Conservation (phyloP, 35 echinoderm and acorn worm species). For the Stichopus chloronotus region DNA sequence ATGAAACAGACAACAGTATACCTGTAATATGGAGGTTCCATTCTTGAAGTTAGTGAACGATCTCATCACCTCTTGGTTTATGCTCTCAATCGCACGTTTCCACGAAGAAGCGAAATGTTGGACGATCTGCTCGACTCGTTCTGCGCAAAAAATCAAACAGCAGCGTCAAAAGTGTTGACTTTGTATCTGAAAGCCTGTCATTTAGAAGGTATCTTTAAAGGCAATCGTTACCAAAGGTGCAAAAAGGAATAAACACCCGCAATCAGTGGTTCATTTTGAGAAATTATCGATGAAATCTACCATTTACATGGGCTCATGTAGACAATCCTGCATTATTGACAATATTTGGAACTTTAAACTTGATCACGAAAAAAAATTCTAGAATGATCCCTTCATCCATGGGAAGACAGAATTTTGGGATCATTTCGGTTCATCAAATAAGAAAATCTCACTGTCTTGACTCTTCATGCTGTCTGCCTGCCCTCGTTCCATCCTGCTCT, state of each 20-base stretch:
- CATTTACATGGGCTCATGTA: too few species aligned
- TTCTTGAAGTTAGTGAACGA: constrained; percentile 99
- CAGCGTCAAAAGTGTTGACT: neutral
- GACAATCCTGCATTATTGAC: too few species aligned
- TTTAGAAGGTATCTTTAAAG: too few species aligned
- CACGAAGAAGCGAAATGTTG: constrained; percentile 80
- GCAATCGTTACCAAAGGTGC: too few species aligned
- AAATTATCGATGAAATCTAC: too few species aligned
- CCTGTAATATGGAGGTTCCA: constrained; percentile 95
- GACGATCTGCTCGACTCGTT: constrained; percentile 85
- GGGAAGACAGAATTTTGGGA: too few species aligned
- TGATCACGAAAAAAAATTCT: too few species aligned
- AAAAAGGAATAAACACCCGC: too few species aligned
- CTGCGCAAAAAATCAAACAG: constrained; percentile 57
- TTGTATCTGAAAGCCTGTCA: neutral
- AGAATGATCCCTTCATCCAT: too few species aligned
- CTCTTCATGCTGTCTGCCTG: constrained; percentile 91
- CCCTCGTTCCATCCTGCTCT: constrained; percentile 77
- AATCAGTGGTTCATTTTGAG: too few species aligned
- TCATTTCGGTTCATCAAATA: too few species aligned
- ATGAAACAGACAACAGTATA: neutral
- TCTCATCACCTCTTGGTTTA: constrained; percentile 97
- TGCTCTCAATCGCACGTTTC: constrained; percentile 90
- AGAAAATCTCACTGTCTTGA: constrained; percentile 77
- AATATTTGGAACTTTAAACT: too few species aligned